Evolutionary conservation across 2,113 vertebrate genomes (phyloP).

Genomic region (Cephalopholis sonnerati): DNA sequence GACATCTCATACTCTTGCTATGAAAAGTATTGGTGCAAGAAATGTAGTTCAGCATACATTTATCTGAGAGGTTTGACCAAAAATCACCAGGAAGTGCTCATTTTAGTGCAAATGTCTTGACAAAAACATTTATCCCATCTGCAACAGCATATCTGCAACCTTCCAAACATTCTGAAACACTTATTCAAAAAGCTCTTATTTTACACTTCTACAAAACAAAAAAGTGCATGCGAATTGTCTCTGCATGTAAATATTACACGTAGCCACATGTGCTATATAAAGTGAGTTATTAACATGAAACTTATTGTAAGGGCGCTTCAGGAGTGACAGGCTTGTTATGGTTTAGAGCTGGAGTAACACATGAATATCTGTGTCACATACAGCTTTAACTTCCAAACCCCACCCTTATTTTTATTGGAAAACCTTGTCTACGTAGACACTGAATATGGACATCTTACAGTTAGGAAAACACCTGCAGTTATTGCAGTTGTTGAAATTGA

Average conservation of each 20-base stretch:
- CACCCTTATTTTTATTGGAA: neutral
- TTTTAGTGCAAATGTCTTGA: neutral
- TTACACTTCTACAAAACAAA: neutral
- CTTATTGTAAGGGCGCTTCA: neutral
- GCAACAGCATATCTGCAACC: neutral
- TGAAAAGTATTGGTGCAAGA: neutral
- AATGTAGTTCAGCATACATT: neutral
- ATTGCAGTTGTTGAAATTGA: neutral
- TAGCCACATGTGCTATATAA: neutral
- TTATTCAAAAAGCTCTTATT: neutral
- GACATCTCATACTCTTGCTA: neutral
- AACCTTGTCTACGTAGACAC: neutral
- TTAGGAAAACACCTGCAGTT: neutral
- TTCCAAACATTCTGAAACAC: neutral
- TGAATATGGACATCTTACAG: neutral
- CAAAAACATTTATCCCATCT: neutral
- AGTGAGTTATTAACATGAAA: neutral
- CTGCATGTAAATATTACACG: neutral
- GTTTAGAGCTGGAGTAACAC: neutral
- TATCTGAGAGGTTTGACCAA: neutral
- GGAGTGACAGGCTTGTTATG: neutral
- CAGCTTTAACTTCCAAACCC: neutral
- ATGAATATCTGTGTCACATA: neutral
- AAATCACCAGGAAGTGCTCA: neutral
- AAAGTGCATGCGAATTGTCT: neutral